Evolutionary conservation across 2,888 invertebrate species (phyloP).

Genomic region (Cryptophagus acutangulus): DNA sequence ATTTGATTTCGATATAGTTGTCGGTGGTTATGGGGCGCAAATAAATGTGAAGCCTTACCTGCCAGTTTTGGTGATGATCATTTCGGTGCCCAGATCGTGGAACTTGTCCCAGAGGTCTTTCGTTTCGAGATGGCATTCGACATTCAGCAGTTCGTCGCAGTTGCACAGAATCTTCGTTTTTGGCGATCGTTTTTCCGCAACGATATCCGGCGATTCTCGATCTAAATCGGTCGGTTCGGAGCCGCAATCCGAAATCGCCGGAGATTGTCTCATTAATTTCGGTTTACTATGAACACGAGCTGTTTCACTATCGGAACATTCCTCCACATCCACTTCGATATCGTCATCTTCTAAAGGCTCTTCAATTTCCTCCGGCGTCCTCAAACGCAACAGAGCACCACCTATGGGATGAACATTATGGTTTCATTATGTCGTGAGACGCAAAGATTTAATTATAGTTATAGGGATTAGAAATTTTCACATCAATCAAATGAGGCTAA

Average conservation of each 20-base stretch:
- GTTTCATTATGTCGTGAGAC: too few species aligned
- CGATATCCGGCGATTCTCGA: slow-evolving; percentile 43
- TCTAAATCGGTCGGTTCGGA: slow-evolving; percentile 43
- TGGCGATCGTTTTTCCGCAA: slow-evolving; percentile 35
- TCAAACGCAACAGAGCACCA: slow-evolving; percentile 37
- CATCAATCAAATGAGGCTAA: too few species aligned
- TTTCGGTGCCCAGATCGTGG: slow-evolving; percentile 71
- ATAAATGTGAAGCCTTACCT: slow-evolving; percentile 53
- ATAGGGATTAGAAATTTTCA: too few species aligned
- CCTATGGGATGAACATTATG: slow-evolving; percentile 16
- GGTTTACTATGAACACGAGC: slow-evolving; percentile 27
- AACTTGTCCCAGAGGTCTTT: slow-evolving; percentile 81
- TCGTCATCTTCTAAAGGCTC: slow-evolving; percentile 51
- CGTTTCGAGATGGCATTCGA: slow-evolving; percentile 72
- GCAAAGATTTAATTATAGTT: too few species aligned
- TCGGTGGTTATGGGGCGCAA: neutral
- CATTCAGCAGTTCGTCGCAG: slow-evolving; percentile 59
- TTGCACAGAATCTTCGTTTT: slow-evolving; percentile 55
- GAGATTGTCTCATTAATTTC: slow-evolving; percentile 32
- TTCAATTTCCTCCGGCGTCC: slow-evolving; percentile 48
- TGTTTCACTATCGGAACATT: slow-evolving; percentile 55
- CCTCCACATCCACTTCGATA: slow-evolving; percentile 57
- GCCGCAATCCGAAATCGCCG: slow-evolving; percentile 44
- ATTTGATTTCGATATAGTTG: neutral
- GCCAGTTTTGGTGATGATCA: slow-evolving; percentile 83